Evolutionary conservation across 1,140 invertebrate genomes (phyloP), one percentile per base, ranked within the genome.

Genomic region (Conus ventricosus): DNA sequence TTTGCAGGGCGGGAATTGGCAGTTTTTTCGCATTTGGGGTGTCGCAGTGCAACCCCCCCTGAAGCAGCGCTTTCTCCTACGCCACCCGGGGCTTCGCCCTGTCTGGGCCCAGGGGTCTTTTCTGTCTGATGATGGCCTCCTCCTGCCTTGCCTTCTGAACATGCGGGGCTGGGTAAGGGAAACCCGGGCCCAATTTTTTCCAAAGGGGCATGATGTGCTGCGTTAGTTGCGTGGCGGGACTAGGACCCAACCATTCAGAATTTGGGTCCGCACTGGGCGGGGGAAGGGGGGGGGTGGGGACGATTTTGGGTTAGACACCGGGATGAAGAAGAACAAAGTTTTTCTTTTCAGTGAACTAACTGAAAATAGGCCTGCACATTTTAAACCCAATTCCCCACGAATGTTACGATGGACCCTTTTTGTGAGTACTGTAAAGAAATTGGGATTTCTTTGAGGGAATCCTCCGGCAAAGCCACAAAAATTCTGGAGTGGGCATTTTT

Each of bases 91-190:
- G 99, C 95, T 99, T 99, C 95, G 99, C 99, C 96, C 96, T 99
- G 95, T 99, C 99, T 95, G 99, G 99, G 96, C 99, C 99, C 96
- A 99, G 99, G 99, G 99, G 99, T 97, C 98, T 99, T 90, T 99
- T 99, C 97, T 99, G 99, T 98, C 97, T 99, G 96, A 99, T 99
- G 98, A 99, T 99, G 99, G 99, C 99, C 95, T 99, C 96, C 97
- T 99, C 95, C 96, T 99, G n/a, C 94, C 99, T 99, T 96, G 99
- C 99, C 96, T 99, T 99, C 97, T 99, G 99, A 95, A 67, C 20
- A 87, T 82, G 39, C 75, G 17, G 57, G 83, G 17, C 54, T 78
- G 78, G 84, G 78, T n/a, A 57, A 20, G 6, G 20, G 71, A 57
- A 76, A 57, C 76, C 60, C 15, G n/a, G n/a, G 71, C 8, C 39